Conservation (phyloP, 1,140 invertebrate species). For the Babylonia areolata region DNA sequence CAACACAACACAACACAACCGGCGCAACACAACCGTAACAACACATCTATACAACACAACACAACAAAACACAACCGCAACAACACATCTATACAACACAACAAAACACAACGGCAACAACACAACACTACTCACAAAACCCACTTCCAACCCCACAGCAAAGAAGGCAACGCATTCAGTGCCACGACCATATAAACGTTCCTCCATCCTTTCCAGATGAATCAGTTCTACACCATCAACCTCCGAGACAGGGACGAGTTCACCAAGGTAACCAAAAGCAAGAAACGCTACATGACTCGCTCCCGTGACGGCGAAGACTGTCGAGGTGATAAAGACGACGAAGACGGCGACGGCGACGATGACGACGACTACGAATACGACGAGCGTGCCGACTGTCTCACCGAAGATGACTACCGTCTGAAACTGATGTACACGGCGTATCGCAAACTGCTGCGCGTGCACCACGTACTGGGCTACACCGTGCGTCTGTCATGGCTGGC, state of each 20-base stretch:
- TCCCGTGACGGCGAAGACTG: neutral
- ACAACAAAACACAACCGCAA: too few species aligned
- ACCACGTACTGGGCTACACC: constrained; percentile 16
- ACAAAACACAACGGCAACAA: too few species aligned
- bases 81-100: too few species aligned
- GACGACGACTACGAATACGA: neutral
- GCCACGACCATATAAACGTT: too few species aligned
- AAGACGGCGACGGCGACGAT: neutral
- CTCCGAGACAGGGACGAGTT: neutral
- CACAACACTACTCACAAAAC: too few species aligned
- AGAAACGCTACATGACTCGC: neutral
- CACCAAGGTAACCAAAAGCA: neutral
- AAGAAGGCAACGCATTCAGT: too few species aligned
- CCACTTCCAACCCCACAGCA: too few species aligned
- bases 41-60: too few species aligned
- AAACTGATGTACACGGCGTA: constrained; percentile 5
- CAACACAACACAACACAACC: too few species aligned
- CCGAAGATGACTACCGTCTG: neutral
- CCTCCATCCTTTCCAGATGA: neutral
- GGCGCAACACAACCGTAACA: too few species aligned
- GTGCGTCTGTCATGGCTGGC: constrained; percentile 1
- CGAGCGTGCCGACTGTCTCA: neutral
- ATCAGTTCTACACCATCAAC: neutral
- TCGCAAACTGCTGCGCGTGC: constrained; percentile 1
- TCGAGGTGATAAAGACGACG: neutral